phyloP scores from a whole-genome alignment of 2,888 invertebrate genomes.

The Koerneria pararmatus region DNA sequence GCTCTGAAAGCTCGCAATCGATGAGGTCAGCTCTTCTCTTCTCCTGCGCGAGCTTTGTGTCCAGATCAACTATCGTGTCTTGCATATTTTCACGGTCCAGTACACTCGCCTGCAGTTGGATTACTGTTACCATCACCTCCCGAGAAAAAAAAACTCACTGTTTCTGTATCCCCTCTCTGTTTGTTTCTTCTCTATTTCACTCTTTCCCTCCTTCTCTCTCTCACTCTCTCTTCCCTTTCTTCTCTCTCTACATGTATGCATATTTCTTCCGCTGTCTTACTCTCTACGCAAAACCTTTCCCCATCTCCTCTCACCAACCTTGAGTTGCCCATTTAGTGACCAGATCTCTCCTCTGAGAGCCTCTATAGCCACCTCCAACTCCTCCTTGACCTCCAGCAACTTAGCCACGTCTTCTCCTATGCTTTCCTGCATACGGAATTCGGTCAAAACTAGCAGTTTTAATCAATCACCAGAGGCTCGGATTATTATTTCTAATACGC shows the following conservation, averaged over 20 bases:
- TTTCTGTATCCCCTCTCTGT: too few species aligned
- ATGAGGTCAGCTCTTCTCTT: conserved; percentile 33
- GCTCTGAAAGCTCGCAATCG: conserved; percentile 40
- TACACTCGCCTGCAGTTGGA: conserved; percentile 21
- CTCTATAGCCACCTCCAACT: conserved; percentile 48
- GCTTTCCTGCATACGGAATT: conserved; percentile 23
- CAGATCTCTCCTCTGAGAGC: conserved; percentile 52
- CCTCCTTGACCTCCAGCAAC: conserved; percentile 41
- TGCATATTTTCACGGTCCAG: conserved; percentile 18
- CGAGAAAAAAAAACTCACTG: background rate
- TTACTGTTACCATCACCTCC: too few species aligned
- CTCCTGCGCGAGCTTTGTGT: conserved; percentile 32
- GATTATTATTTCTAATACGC: background rate
- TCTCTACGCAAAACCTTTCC: background rate
- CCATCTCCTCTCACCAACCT: conserved; percentile 27
- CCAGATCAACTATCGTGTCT: conserved; percentile 32
- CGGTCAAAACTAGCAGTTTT: too few species aligned
- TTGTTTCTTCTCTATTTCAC: too few species aligned
- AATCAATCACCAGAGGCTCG: background rate
- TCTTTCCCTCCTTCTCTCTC: too few species aligned
- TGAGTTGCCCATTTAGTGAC: conserved; percentile 50
- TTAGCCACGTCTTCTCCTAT: conserved; percentile 31
- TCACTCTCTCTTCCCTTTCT: background rate
- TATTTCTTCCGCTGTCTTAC: background rate
- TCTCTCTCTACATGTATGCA: too few species aligned